phyloP scores from a whole-genome alignment of 2,113 vertebrate species.

The Tyto alba region DNA sequence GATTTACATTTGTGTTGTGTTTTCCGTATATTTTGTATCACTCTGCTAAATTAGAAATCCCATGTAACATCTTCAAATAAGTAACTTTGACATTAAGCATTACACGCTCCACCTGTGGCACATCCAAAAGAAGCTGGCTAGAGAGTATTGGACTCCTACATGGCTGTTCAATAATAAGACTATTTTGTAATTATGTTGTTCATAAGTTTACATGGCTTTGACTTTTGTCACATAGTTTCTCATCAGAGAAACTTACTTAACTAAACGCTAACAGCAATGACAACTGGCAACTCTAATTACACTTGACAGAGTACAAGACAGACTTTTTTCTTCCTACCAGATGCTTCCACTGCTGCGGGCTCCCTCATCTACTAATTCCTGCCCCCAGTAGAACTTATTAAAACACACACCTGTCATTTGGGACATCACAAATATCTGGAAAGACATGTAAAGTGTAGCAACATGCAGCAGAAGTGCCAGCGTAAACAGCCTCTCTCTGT shows the following conservation, averaged over 20 bases:
- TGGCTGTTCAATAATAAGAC: neutral
- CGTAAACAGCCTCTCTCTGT: conserved; percentile 53
- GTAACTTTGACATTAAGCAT: neutral
- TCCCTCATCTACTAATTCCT: conserved; percentile 62
- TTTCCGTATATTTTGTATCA: neutral
- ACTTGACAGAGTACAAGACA: conserved; percentile 68
- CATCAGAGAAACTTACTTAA: conserved; percentile 63
- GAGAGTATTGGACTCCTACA: neutral
- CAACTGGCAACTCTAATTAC: conserved; percentile 69
- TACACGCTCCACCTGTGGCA: neutral
- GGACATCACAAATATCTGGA: conserved; percentile 39
- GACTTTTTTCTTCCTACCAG: conserved; percentile 62
- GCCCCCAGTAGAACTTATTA: conserved; percentile 65
- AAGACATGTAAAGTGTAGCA: conserved; percentile 41
- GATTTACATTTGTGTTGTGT: neutral
- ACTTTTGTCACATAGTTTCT: conserved; percentile 47
- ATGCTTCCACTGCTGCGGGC: conserved; percentile 64
- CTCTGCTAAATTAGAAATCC: neutral
- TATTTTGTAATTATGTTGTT: conserved; percentile 9
- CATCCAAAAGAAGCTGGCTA: neutral
- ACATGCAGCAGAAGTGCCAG: neutral
- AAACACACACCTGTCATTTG: conserved; percentile 65
- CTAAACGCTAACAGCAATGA: conserved; percentile 57
- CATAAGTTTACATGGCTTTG: conserved; percentile 2
- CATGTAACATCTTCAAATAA: neutral